These are phyloP conservation scores for Eupithecia dodoneata DNA, from an alignment of 2,888 invertebrate species.

Conservation along the genomic window DNA sequence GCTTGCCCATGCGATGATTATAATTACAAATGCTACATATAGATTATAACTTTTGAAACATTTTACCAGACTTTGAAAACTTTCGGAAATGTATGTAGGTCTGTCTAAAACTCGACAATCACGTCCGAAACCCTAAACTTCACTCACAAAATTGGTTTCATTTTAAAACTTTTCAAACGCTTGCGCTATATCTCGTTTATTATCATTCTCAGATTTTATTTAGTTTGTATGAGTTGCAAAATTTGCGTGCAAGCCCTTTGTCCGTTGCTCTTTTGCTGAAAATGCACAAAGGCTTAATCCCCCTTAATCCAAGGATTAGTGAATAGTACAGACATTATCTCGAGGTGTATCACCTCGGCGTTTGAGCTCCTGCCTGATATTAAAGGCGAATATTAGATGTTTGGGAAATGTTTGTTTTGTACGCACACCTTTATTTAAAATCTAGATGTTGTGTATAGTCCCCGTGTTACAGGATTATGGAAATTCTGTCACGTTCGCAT, in stretches of 20 bases:
- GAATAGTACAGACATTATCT: neutral
- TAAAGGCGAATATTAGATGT: neutral
- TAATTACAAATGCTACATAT: neutral
- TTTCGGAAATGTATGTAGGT: conserved; percentile 22
- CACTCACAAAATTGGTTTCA: conserved; percentile 16
- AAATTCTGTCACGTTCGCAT: conserved; percentile 58
- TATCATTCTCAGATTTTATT: conserved; percentile 7
- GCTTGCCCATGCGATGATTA: neutral
- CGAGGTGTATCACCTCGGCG: neutral
- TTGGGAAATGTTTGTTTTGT: neutral
- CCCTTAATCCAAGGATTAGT: neutral
- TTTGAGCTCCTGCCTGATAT: neutral
- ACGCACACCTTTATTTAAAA: conserved; percentile 17
- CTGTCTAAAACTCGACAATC: conserved; percentile 16
- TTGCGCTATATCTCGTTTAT: conserved; percentile 15
- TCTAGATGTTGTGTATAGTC: conserved; percentile 41
- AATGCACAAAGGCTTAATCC: conserved; percentile 2
- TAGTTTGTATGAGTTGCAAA: neutral
- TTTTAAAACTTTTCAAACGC: conserved; percentile 18
- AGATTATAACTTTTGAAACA: neutral
- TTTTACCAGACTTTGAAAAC: neutral
- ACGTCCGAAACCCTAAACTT: conserved; percentile 17
- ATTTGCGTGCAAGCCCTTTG: conserved; percentile 3
- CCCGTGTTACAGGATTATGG: conserved; percentile 55
- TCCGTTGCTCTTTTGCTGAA: neutral